Conservation (phyloP, 2,113 vertebrate species). For the Tenebrosternarchus preto region DNA sequence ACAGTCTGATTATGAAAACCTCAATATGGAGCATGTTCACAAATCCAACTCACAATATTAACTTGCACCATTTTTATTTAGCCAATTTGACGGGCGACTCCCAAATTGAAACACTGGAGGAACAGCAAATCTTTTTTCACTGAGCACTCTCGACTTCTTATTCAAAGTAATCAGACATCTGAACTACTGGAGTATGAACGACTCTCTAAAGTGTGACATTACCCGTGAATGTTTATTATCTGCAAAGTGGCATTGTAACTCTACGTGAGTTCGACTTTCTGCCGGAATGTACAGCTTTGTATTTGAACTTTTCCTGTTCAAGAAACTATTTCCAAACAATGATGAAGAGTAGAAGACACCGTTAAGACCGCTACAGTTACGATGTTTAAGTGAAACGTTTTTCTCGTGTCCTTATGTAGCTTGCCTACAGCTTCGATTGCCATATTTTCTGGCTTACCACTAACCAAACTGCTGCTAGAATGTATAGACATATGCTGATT, state of each 20-base stretch:
- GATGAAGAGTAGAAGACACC: background rate
- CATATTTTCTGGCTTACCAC: constrained; percentile 4
- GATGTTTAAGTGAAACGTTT: background rate
- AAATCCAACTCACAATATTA: background rate
- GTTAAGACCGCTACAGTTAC: background rate
- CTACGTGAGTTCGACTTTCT: background rate
- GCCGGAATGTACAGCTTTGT: constrained; percentile 19
- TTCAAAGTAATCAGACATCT: background rate
- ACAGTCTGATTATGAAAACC: background rate
- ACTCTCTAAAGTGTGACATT: background rate
- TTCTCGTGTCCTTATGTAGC: background rate
- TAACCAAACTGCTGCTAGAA: constrained; percentile 30
- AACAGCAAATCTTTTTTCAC: background rate
- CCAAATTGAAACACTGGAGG: background rate
- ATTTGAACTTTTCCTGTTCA: background rate
- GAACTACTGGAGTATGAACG: background rate
- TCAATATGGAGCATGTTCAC: background rate
- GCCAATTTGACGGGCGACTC: background rate
- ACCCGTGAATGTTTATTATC: background rate
- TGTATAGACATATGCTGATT: background rate
- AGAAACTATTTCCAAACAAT: background rate
- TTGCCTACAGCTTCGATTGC: background rate
- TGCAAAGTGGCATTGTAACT: background rate
- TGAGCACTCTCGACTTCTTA: background rate
- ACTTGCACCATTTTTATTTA: background rate